A percentile compares a stretch with the other conserved stretches of the same genome.
phyloP scores from a whole-genome alignment of 2,888 invertebrate species.

The Scrobipalpa atriplicella region DNA sequence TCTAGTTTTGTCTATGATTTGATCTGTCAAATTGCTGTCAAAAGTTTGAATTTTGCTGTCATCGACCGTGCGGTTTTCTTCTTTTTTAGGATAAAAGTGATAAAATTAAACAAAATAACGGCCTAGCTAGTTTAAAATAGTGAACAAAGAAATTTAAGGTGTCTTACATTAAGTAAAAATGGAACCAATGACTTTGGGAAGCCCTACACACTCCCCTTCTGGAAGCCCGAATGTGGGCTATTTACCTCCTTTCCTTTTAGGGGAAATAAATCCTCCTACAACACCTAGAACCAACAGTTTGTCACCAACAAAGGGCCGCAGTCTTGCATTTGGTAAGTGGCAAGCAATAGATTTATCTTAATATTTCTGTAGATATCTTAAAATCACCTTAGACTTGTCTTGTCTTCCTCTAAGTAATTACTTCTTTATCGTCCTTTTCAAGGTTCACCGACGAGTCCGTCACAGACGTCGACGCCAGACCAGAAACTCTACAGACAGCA shows the following conservation, averaged over 20 bases:
- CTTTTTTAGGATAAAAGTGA: slow-evolving; percentile 4
- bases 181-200: slow-evolving; percentile 94
- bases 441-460: slow-evolving; percentile 76
- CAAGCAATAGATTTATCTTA: no score
- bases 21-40: neutral
- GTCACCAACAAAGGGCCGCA: slow-evolving; percentile 83
- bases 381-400: neutral
- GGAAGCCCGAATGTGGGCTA: slow-evolving; percentile 86
- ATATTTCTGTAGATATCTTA: neutral
- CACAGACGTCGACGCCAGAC: slow-evolving; percentile 73
- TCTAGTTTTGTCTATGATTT: slow-evolving; percentile 9
- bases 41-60: slow-evolving; percentile 28
- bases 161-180: slow-evolving; percentile 66
- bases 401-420: neutral
- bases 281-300: slow-evolving; percentile 83
- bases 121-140: neutral
- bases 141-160: neutral
- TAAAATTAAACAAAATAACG: slow-evolving; percentile 5
- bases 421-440: slow-evolving; percentile 25
- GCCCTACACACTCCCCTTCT: slow-evolving; percentile 88
- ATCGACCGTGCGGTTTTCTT: slow-evolving; percentile 13
- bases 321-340: slow-evolving; percentile 80
- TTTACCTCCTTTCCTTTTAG: slow-evolving; percentile 90
- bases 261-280: slow-evolving; percentile 85
- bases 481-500: slow-evolving; percentile 72